A percentile compares a stretch with the other conserved stretches of the same genome.
Conservation (phyloP, 2,797 vertebrate genomes). For the Hylomyscus alleni region DNA sequence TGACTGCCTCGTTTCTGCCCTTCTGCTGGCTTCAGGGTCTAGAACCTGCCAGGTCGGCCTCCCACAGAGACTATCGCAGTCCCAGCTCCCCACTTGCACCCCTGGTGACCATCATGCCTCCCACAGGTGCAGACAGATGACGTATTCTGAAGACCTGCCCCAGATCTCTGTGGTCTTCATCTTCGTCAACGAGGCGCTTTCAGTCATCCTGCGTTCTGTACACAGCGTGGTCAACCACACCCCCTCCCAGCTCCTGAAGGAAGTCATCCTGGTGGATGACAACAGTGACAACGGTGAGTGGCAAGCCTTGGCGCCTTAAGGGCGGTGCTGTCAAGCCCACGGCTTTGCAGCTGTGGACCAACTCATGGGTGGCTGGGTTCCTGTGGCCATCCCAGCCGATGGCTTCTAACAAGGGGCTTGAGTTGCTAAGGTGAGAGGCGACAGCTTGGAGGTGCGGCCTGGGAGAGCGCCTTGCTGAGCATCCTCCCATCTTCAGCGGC, state of each 20-base stretch:
- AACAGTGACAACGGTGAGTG: conserved; percentile 96
- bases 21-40: not conserved
- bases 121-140: conserved; percentile 94
- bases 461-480: not conserved
- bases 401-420: not conserved
- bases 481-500: not conserved
- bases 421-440: not conserved
- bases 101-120: not conserved
- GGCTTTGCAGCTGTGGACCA: not conserved
- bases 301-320: fast-evolving
- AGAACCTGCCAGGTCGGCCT: not conserved
- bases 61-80: not conserved
- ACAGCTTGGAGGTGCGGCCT: not conserved
- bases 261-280: conserved; percentile 98
- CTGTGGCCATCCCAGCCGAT: not conserved
- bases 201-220: conserved; percentile 97
- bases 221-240: conserved; percentile 99
- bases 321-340: not conserved
- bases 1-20: not conserved
- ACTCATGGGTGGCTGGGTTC: not conserved
- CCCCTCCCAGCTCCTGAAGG: conserved; percentile 96
- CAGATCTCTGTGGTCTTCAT: conserved; percentile 99
- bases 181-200: conserved; percentile 98
- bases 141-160: conserved; percentile 93
- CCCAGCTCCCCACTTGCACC: fast-evolving